Percentiles rank a stretch among this genome's conserved stretches.
phyloP scores from a whole-genome alignment of 2,797 vertebrate genomes.

The Xiphophorus birchmanni region DNA sequence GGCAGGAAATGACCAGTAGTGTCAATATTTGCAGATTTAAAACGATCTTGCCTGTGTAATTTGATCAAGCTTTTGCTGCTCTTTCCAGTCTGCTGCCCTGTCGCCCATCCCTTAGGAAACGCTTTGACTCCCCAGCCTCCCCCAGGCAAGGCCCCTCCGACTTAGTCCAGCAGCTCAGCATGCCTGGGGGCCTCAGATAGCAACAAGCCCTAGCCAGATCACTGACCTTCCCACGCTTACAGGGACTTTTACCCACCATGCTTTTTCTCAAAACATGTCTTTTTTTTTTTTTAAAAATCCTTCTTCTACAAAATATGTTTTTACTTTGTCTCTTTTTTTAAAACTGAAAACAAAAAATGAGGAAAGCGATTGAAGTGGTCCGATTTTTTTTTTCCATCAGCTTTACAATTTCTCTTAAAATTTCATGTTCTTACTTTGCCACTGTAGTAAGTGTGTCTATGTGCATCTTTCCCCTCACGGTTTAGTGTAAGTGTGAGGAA shows the following conservation, averaged over 20 bases:
- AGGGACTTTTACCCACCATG: conserved; percentile 65
- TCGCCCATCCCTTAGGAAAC: conserved; percentile 51
- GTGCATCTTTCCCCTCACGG: conserved; percentile 31
- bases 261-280: conserved; percentile 55
- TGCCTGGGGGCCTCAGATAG: conserved; percentile 73
- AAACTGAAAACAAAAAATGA: not conserved
- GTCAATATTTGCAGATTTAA: conserved; percentile 37
- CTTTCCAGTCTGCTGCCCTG: conserved; percentile 57
- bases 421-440: conserved; percentile 56
- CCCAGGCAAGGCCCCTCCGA: conserved; percentile 57
- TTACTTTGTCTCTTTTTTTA: conserved; percentile 46
- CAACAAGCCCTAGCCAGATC: conserved; percentile 68
- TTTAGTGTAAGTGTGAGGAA: conserved; percentile 66
- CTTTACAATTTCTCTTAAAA: conserved; percentile 65
- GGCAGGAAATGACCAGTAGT: conserved; percentile 23
- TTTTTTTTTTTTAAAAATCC: conserved; percentile 17
- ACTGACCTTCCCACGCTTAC: conserved; percentile 56
- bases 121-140: conserved; percentile 49
- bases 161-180: conserved; percentile 64
- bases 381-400: conserved; percentile 66
- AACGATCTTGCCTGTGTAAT: conserved; percentile 43
- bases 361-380: conserved; percentile 64
- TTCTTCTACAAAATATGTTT: conserved; percentile 43
- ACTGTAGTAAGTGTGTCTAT: conserved; percentile 21
- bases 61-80: conserved; percentile 24